phyloP scores from a whole-genome alignment of 2,797 vertebrate species.

The Lepilemur septentrionalis region DNA sequence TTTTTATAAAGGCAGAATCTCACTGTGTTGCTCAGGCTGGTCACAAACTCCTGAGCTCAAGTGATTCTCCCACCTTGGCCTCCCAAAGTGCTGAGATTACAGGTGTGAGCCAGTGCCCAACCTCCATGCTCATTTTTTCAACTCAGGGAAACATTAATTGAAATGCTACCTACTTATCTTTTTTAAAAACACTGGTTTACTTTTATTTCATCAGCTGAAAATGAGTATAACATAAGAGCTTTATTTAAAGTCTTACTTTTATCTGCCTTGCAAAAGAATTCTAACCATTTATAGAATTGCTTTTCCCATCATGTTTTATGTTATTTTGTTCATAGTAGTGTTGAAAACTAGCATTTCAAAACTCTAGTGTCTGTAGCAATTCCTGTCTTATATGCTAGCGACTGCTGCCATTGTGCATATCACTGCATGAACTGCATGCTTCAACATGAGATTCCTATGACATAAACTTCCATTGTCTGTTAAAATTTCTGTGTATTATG shows the following conservation, averaged over 20 bases:
- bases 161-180: not conserved
- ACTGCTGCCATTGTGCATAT: not conserved
- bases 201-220: not conserved
- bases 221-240: not conserved
- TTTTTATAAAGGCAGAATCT: not conserved
- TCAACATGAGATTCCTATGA: constrained; percentile 56
- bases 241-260: constrained; percentile 5
- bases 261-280: constrained; percentile 5
- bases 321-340: constrained; percentile 73
- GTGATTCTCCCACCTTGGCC: too few species aligned
- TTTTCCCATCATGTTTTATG: constrained; percentile 84
- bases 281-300: constrained; percentile 45
- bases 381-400: constrained; percentile 24
- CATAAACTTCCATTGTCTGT: constrained; percentile 22
- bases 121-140: not conserved
- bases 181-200: not conserved
- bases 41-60: too few species aligned
- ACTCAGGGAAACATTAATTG: not conserved
- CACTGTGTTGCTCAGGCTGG: too few species aligned
- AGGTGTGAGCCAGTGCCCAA: too few species aligned
- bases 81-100: too few species aligned
- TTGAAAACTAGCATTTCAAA: constrained; percentile 55
- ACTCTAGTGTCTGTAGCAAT: constrained; percentile 51
- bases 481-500: constrained; percentile 26
- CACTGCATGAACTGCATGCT: constrained; percentile 71